These are phyloP conservation scores for Telenomus remus DNA, from an alignment of 1,140 invertebrate species.

Conservation along the genomic window DNA sequence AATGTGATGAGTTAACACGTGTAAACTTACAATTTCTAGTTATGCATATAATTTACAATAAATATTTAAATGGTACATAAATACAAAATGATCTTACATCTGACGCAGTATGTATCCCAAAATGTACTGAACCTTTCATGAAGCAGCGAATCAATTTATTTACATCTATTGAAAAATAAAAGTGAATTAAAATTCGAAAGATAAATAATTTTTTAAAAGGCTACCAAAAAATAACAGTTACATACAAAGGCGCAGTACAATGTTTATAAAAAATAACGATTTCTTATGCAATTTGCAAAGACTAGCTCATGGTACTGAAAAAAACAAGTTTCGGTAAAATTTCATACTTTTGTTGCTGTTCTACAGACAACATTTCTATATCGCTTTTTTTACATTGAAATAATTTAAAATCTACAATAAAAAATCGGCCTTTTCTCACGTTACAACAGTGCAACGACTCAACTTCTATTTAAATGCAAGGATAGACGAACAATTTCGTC, in stretches of 20 bases:
- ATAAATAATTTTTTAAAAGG: background rate
- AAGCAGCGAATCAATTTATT: background rate
- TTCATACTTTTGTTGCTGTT: slow-evolving; percentile 1
- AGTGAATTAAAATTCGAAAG: background rate
- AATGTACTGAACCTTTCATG: background rate
- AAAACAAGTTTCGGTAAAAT: background rate
- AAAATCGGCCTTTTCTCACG: background rate
- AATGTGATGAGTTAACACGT: slow-evolving; percentile 23
- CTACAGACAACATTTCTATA: slow-evolving; percentile 5
- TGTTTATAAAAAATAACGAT: slow-evolving; percentile 25
- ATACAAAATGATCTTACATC: slow-evolving; percentile 11
- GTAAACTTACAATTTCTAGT: slow-evolving; percentile 15
- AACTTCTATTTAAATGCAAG: no score
- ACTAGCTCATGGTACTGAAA: slow-evolving; percentile 19
- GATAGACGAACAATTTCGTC: no score
- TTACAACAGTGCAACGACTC: no score
- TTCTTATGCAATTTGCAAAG: slow-evolving; percentile 11
- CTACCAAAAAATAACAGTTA: slow-evolving; percentile 15
- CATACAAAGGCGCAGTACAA: slow-evolving; percentile 10
- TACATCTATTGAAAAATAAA: background rate
- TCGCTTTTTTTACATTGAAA: slow-evolving; percentile 1
- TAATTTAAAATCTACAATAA: background rate
- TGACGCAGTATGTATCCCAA: slow-evolving; percentile 1
- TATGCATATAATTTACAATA: slow-evolving; percentile 25
- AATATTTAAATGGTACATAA: slow-evolving; percentile 17